A percentile compares a stretch with the other conserved stretches of the same genome.
These are phyloP conservation scores for Pseudolycoriella hygida DNA, from an alignment of 2,888 invertebrate species.

Conservation along the genomic window DNA sequence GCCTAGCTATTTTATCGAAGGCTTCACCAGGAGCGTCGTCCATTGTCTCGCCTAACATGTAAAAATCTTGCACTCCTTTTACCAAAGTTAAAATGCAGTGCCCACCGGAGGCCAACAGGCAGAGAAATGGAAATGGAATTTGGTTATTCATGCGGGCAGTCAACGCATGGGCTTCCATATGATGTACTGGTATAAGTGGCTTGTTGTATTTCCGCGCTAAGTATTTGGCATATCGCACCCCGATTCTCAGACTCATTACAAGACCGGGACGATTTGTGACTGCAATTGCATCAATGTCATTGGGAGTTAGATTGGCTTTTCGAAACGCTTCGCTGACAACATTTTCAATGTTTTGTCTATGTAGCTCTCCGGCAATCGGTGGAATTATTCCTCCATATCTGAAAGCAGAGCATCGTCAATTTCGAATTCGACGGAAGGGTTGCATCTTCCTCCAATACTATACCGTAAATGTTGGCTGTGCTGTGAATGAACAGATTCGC, in stretches of 20 bases:
- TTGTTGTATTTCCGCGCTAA: slow-evolving; percentile 46
- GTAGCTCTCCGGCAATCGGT: slow-evolving; percentile 63
- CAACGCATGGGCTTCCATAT: slow-evolving; percentile 97
- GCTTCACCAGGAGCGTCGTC: slow-evolving; percentile 90
- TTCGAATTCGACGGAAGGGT: no score
- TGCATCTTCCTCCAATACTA: no score
- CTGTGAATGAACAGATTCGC: slow-evolving; percentile 71
- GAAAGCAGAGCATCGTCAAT: no score
- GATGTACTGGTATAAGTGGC: slow-evolving; percentile 90
- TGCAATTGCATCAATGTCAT: slow-evolving; percentile 72
- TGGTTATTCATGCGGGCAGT: slow-evolving; percentile 55
- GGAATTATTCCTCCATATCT: slow-evolving; percentile 73
- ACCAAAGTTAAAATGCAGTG: slow-evolving; percentile 72
- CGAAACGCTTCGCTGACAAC: slow-evolving; percentile 51
- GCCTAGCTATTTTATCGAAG: slow-evolving; percentile 81
- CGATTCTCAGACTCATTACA: slow-evolving; percentile 34
- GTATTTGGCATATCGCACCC: slow-evolving; percentile 64
- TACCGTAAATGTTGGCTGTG: slow-evolving; percentile 55
- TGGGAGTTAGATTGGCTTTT: slow-evolving; percentile 36
- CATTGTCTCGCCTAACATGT: slow-evolving; percentile 56
- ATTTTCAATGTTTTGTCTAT: slow-evolving; percentile 55
- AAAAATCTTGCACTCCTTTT: slow-evolving; percentile 52
- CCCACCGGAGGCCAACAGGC: slow-evolving; percentile 82
- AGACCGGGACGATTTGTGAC: slow-evolving; percentile 72
- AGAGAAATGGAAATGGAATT: slow-evolving; percentile 56